phyloP scores from a whole-genome alignment of 2,113 vertebrate species.

The Channa argus region DNA sequence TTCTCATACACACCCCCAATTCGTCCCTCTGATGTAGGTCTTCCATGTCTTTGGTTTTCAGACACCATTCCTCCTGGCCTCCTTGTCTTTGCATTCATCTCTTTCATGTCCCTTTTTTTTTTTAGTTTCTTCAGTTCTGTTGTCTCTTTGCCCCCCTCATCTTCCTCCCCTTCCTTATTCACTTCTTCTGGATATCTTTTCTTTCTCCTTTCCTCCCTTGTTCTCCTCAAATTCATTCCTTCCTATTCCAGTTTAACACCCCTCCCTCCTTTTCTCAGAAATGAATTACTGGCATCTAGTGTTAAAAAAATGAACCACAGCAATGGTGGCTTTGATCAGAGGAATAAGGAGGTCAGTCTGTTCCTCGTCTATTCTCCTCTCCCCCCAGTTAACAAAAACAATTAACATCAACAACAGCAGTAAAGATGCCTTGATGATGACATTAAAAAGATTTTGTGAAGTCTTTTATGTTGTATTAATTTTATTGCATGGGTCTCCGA shows the following conservation, averaged over 20 bases:
- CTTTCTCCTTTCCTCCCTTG: not conserved
- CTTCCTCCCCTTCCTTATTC: slow-evolving; percentile 1
- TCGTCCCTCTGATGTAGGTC: slow-evolving; percentile 43
- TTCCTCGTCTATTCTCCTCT: not conserved
- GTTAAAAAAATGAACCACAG: slow-evolving; percentile 63
- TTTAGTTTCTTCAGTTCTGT: slow-evolving; percentile 1
- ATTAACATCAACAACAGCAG: not conserved
- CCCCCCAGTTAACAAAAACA: not conserved
- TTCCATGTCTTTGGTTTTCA: slow-evolving; percentile 19
- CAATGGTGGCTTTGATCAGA: not conserved
- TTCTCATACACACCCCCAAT: not conserved
- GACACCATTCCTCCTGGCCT: not conserved
- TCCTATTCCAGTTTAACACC: not conserved
- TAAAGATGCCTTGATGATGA: not conserved
- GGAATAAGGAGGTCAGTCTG: not conserved
- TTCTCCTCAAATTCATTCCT: not conserved
- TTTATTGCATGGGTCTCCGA: not conserved
- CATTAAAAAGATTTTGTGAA: not conserved
- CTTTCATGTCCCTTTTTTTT: slow-evolving; percentile 39
- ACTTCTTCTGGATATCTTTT: not conserved
- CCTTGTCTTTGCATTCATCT: slow-evolving; percentile 37
- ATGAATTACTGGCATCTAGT: slow-evolving; percentile 75
- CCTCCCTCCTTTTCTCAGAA: slow-evolving; percentile 5
- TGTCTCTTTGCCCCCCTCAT: slow-evolving; percentile 8
- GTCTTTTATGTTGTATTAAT: not conserved